Evolutionary conservation across 2,797 vertebrate species (phyloP), one percentile per base, ranked within the genome.

Genomic region (Microhierax caerulescens): DNA sequence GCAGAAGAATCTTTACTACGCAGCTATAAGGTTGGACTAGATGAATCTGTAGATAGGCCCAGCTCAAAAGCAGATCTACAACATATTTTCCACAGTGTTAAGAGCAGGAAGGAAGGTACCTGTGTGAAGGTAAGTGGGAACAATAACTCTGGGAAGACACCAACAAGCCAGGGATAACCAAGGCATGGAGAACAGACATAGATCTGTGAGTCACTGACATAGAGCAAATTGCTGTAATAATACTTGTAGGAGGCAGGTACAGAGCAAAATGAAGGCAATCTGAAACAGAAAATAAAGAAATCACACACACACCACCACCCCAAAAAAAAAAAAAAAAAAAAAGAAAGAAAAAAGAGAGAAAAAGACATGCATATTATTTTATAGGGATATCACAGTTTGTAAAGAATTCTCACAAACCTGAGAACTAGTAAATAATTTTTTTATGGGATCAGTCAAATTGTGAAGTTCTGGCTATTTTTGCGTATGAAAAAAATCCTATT

Each of bases 341-440:
- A 24, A 8, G 13, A 18, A 9, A 13, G 13, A 47, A 5, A 30
- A 21, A 6, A 3, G 11, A 28, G 25, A 48, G 27, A 39, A n/a
- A 5, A 0, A 25, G 20, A 13, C 19, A 47, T 2, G 0, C 3
- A 20, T 28, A 47, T 2, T 47, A 36, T 82, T 78, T 67, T 53
- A 27, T 30, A 54, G 5, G 3, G 19, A 12, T 2, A 56, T 39
- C 17, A 64, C 1, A 51, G 20, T 74, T 91, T 68, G 5, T 27
- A 72, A 72, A 88, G 54, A 54, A 28, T 48, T 12, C 8, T 60
- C 36, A 72, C 25, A 70, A 94, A 89, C 7, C 41, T 78, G 39
- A 61, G 30, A 56, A 75, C 2, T n/a, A 36, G 24, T 64, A 25
- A 85, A 68, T 43, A 75, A 82, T 85, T 8, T 28, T 36, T 21